A percentile compares a stretch with the other conserved stretches of the same genome.
Evolutionary conservation across 2,797 vertebrate species (phyloP).

Genomic region (Enteromius radiatus): DNA sequence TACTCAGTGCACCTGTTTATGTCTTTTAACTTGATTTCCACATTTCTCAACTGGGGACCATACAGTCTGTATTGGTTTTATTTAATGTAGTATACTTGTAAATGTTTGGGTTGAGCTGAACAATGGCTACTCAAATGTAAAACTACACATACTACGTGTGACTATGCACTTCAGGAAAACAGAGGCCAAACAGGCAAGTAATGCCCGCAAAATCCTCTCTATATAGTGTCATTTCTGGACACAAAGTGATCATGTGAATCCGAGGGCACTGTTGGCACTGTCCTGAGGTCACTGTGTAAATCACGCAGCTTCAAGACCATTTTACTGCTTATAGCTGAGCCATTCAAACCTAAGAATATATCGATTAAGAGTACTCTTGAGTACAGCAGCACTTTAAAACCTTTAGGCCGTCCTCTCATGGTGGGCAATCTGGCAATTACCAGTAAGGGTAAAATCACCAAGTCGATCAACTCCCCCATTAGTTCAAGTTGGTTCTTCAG

Average conservation of each 20-base stretch:
- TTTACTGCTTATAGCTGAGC: not conserved
- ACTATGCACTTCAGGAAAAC: not conserved
- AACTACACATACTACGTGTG: slow-evolving; percentile 10
- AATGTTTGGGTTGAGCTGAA: not conserved
- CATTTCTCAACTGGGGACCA: not conserved
- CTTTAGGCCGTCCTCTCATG: not conserved
- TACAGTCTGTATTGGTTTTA: not conserved
- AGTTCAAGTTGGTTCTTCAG: not conserved
- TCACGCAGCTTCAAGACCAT: slow-evolving; percentile 6
- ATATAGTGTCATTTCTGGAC: not conserved
- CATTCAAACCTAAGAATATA: slow-evolving; percentile 1
- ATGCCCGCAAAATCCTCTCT: not conserved
- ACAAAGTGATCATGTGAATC: not conserved
- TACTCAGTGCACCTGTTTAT: not conserved
- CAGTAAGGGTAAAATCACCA: not conserved
- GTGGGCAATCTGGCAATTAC: slow-evolving; percentile 7
- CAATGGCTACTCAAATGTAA: not conserved
- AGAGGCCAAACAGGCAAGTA: slow-evolving; percentile 11
- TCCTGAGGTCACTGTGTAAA: slow-evolving; percentile 15
- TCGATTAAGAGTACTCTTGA: not conserved
- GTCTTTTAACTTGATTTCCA: not conserved
- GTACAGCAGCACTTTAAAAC: slow-evolving; percentile 13
- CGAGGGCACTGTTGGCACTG: slow-evolving; percentile 28
- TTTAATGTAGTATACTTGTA: not conserved
- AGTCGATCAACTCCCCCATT: not conserved